Evolutionary conservation across 2,113 vertebrate genomes (phyloP), one percentile per base, ranked within the genome.

Genomic region (Spilogale gracilis): DNA sequence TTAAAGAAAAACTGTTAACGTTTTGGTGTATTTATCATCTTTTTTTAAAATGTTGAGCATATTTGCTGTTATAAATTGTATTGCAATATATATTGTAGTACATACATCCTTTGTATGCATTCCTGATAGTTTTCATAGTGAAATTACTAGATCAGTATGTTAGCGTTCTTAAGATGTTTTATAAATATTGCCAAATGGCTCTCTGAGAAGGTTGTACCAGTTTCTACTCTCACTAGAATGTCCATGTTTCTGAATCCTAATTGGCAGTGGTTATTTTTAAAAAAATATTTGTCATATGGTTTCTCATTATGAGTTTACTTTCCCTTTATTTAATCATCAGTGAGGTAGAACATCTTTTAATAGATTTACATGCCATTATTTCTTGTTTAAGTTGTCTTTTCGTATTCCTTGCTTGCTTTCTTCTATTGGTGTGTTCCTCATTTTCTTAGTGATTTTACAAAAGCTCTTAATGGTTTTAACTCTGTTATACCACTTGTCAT

Each of bases 321-420:
- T 80, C 38, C 25, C 12, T 97, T 91, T 93, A 85, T 97, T 88
- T 97, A 54, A 78, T 83, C 52, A 45, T 87, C 95, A 91, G n/a
- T 58, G 60, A 71, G n/a, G n/a, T 82, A 45, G 17, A 89, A 48
- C 21, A 84, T 92, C 81, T 88, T 79, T 94, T 91, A 23, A 73
- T 94, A 79, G n/a, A 79, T 83, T 88, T 63, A 61, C 16, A 92
- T 32, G 32, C 12, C 4, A 8, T 65, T 91, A 18, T 63, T 84
- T 73, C 6, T 89, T 80, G 65, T 92, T 85, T 21, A 45, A 71
- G 67, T 93, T 54, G 9, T 76, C 38, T 92, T 30, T 88, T 92
- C 7, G 43, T 80, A 56, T 85, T 43, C 45, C 71, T 95, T 91
- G 54, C 45, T 52, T 52, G 9, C 58, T 81, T 92, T 93, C 80